Evolutionary conservation across 2,888 invertebrate species (phyloP).

Genomic region (Microctonus hyperodae): DNA sequence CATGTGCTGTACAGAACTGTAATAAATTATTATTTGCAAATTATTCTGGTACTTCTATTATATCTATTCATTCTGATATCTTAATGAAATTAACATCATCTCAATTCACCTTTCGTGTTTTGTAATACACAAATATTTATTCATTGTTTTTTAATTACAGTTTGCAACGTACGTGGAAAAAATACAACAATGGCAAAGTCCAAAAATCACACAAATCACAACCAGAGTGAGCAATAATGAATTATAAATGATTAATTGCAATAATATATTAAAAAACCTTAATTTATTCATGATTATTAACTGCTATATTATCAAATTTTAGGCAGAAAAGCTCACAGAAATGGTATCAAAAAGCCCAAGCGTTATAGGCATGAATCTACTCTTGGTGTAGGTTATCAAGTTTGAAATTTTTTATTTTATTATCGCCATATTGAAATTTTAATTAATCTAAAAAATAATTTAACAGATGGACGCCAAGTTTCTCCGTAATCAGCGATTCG

Average conservation of each 20-base stretch:
- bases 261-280: background rate
- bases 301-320: constrained; percentile 52
- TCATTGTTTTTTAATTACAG: no score
- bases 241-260: constrained; percentile 20
- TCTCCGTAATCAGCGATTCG: constrained; percentile 92
- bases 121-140: no score
- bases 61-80: no score
- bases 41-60: no score
- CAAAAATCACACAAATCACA: constrained; percentile 99
- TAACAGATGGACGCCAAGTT: constrained; percentile 96
- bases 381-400: constrained; percentile 83
- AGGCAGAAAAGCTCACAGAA: constrained; percentile 97
- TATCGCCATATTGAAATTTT: background rate
- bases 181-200: constrained; percentile 91
- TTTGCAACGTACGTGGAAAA: no score
- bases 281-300: constrained; percentile 7
- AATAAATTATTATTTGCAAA: no score
- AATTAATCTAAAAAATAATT: no score
- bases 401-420: constrained; percentile 10
- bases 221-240: constrained; percentile 83
- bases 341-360: constrained; percentile 95
- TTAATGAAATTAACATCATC: no score
- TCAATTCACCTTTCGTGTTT: no score
- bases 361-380: constrained; percentile 90
- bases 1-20: no score